Evolutionary conservation across 2,888 invertebrate species (phyloP), one percentile per base, ranked within the genome.

Genomic region (Dermolepida albohirtum): DNA sequence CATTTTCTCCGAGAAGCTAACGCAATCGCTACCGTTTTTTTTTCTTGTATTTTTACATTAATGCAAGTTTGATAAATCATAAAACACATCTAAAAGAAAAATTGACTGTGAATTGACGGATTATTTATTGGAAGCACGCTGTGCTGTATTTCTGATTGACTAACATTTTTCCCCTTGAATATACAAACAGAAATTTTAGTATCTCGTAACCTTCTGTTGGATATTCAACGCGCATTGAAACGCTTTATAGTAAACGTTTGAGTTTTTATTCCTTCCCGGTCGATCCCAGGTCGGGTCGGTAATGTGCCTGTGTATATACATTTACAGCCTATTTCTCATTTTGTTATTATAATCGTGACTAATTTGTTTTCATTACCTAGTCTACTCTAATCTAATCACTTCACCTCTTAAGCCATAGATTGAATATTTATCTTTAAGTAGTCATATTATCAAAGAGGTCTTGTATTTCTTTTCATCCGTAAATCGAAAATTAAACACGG

Each of bases 261-360:
- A 59, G 1, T 44, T 62, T 62, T 22, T 34, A 47, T 47, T 62
- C 47, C 49, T 29, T 62, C 44, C 47, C 47, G 14, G 34, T 40
- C 14, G 59, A 22, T 22, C 22, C 22, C 22, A 22, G 22, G 22
- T 34, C 34, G 10, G 6, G 10, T 6, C 6, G 34, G 8, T 34
- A 34, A 34, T 10, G 34, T 34, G 10, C 10, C 22, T 22, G 22
- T 59, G 11, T 57, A 39, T 57, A 34, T 62, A 47, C 59, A 16
- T 62, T 62, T 34, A 34, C 6, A 34, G 10, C 34, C 43, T 62
- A 62, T 43, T 62, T 12, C 59, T 62, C 59, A 16, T 29, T 52
- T 62, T 54, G 54, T 62, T 47, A 62, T 62, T 47, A 62, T 16
- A 62, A 62, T 34, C 47, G 47, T 62, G 59, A 62, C 59, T 62